Evolutionary conservation across 2,113 vertebrate genomes (phyloP).

Genomic region (Papio anubis): DNA sequence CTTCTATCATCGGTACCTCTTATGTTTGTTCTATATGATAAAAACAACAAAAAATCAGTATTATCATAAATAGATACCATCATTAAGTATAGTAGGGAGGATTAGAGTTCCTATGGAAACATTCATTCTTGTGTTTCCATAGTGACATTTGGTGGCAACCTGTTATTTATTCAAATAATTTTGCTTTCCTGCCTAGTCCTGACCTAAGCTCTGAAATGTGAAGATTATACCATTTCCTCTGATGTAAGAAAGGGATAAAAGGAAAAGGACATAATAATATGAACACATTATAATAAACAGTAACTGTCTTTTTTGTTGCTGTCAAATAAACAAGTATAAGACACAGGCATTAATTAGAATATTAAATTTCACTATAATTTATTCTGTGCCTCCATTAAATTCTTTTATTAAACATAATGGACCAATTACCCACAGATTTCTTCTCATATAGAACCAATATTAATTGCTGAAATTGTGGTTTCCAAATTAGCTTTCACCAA

Average conservation of each 20-base stretch:
- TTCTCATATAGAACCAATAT: neutral
- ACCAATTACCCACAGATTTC: neutral
- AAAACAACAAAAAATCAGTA: constrained; percentile 9
- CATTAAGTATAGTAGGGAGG: neutral
- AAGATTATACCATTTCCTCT: neutral
- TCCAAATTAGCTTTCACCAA: neutral
- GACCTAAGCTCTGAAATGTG: neutral
- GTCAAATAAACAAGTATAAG: neutral
- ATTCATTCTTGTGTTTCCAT: constrained; percentile 7
- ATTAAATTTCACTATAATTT: neutral
- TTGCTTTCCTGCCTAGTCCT: neutral
- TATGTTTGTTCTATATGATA: neutral
- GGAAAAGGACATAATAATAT: neutral
- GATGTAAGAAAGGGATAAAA: neutral
- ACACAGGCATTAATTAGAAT: neutral
- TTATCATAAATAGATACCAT: neutral
- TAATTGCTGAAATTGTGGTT: neutral
- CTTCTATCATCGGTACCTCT: neutral
- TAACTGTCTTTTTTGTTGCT: neutral
- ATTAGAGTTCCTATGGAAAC: constrained; percentile 30
- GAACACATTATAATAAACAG: neutral
- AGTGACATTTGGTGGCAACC: neutral
- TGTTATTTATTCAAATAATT: constrained; percentile 39
- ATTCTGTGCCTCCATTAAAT: neutral
- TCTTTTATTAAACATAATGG: neutral